Evolutionary conservation across 2,888 invertebrate genomes (phyloP).

Genomic region (Eilema griseolum): DNA sequence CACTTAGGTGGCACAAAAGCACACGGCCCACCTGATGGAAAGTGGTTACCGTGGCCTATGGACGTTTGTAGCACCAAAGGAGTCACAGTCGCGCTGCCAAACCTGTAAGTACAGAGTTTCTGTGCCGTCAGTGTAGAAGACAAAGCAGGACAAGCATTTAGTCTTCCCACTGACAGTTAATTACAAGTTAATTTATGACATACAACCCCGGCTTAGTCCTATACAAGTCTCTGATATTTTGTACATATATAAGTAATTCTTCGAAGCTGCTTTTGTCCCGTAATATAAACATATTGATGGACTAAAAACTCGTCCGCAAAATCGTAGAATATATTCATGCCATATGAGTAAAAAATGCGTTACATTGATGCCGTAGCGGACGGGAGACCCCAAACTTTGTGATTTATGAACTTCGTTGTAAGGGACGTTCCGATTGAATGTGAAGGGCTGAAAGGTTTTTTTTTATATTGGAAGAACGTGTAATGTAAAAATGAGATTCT

Average conservation of each 20-base stretch:
- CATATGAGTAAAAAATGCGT: constrained; percentile 13
- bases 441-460: constrained; percentile 19
- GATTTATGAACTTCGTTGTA: constrained; percentile 22
- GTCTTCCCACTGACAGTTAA: no score
- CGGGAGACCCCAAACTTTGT: constrained; percentile 16
- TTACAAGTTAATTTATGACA: no score
- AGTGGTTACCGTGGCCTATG: no score
- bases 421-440: constrained; percentile 13
- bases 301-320: neutral
- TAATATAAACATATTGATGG: constrained; percentile 6
- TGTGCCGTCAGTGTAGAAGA: no score
- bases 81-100: no score
- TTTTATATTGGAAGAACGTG: constrained; percentile 7
- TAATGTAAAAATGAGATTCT: constrained; percentile 3
- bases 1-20: no score
- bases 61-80: no score
- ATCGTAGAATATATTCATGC: constrained; percentile 11
- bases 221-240: neutral
- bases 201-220: neutral
- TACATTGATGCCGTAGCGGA: constrained; percentile 9
- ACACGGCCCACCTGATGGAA: no score
- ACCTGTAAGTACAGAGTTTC: no score
- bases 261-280: neutral
- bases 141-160: no score
- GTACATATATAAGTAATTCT: no score